A percentile compares a stretch with the other conserved stretches of the same genome.
These are phyloP conservation scores for Glyptemys insculpta DNA, from an alignment of 2,797 vertebrate species.

Conservation along the genomic window DNA sequence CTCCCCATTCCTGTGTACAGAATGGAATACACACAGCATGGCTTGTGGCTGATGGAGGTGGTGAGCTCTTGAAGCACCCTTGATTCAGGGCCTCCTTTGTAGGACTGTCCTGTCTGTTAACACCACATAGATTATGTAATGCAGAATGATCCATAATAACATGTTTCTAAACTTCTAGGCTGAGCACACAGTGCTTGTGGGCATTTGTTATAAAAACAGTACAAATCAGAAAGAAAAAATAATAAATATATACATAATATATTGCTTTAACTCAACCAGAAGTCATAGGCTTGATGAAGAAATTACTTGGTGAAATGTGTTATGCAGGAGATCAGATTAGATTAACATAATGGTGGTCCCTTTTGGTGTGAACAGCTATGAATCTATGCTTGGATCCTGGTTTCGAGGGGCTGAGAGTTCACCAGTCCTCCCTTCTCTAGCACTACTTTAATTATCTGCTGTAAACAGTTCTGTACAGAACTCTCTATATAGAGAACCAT, in stretches of 20 bases:
- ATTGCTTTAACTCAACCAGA: not conserved
- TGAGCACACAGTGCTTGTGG: not conserved
- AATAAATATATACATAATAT: not conserved
- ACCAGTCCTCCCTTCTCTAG: not conserved
- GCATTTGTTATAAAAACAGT: not conserved
- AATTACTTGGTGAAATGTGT: not conserved
- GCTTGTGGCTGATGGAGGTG: not conserved
- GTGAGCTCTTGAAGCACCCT: not conserved
- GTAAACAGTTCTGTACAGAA: not conserved
- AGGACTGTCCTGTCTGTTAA: not conserved
- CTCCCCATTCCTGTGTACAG: not conserved
- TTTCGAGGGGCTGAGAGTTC: not conserved
- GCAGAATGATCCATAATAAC: not conserved
- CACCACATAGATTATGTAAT: not conserved
- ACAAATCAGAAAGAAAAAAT: not conserved
- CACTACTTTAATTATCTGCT: not conserved
- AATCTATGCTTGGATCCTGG: not conserved
- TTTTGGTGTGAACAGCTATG: not conserved
- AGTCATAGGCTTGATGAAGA: not conserved
- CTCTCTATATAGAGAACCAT: not conserved
- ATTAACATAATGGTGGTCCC: not conserved
- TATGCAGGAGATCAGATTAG: not conserved
- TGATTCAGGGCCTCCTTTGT: not conserved
- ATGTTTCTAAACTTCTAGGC: not conserved
- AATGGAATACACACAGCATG: not conserved